Conservation (phyloP, 1,140 invertebrate species). For the Melanaphis sacchari region DNA sequence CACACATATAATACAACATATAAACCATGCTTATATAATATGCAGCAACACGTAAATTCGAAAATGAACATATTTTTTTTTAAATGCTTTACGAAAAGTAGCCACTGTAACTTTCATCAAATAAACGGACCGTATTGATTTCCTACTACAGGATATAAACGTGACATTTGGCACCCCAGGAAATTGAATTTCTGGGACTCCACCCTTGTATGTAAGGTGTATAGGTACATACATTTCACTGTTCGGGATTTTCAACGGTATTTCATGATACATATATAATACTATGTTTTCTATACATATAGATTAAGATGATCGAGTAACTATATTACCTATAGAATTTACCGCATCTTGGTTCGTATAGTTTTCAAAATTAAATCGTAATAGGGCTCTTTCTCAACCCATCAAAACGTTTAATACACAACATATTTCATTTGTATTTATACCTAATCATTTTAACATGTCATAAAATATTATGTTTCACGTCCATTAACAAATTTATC, state of each 20-base stretch:
- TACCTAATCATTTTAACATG: too few relatives aligned
- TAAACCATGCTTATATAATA: neutral
- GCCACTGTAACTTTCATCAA: neutral
- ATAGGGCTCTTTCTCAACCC: neutral
- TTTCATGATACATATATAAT: neutral
- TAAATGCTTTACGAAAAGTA: neutral
- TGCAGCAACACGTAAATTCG: neutral
- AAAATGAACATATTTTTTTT: neutral
- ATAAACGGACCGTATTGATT: conserved; percentile 32
- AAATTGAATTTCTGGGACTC: neutral
- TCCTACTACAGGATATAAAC: conserved; percentile 4
- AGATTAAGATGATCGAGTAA: neutral
- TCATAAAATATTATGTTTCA: too few relatives aligned
- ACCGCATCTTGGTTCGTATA: neutral
- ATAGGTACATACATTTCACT: neutral
- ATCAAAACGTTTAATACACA: neutral
- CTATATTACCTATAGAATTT: neutral
- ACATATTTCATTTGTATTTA: neutral
- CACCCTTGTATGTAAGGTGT: neutral
- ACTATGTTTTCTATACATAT: neutral
- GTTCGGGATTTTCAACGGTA: neutral
- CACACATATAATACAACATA: neutral
- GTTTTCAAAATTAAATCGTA: neutral
- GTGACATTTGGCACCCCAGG: conserved; percentile 12
- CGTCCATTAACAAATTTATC: too few relatives aligned